phyloP scores from a whole-genome alignment of 1,140 invertebrate species.

The Thaumatotibia leucotreta region DNA sequence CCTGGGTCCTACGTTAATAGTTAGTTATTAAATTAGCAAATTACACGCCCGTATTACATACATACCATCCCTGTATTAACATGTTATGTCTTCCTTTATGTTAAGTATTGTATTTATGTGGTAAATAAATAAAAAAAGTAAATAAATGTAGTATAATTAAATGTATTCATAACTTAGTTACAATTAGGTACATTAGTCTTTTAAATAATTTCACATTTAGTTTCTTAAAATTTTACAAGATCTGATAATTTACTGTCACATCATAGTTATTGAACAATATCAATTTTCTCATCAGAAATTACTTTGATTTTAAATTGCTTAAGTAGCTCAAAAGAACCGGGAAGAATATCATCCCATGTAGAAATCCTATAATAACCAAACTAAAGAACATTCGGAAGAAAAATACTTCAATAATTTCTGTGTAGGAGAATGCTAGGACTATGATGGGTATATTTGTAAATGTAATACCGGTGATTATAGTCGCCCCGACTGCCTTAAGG shows the following conservation, averaged over 20 bases:
- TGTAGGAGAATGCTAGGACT: constrained; percentile 93
- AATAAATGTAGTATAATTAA: background rate
- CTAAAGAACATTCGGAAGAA: constrained; percentile 97
- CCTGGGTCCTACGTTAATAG: too few species aligned
- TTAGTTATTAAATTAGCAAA: too few species aligned
- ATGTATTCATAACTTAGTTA: constrained; percentile 9
- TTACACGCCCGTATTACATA: too few species aligned
- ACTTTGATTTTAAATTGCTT: constrained; percentile 32
- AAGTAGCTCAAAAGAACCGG: constrained; percentile 83
- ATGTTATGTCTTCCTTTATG: constrained; percentile 25
- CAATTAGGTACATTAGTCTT: too few species aligned
- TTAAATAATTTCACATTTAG: too few species aligned
- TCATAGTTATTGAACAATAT: background rate
- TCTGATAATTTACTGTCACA: too few species aligned
- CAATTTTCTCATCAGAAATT: background rate
- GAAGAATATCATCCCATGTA: constrained; percentile 93
- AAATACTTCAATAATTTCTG: constrained; percentile 92
- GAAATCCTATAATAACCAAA: constrained; percentile 92
- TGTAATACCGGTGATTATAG: constrained; percentile 95
- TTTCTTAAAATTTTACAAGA: too few species aligned
- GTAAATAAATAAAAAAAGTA: constrained; percentile 1
- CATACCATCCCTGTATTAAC: too few species aligned
- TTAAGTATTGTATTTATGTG: background rate
- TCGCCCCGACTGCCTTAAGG: constrained; percentile 86
- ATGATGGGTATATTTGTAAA: constrained; percentile 95